phyloP scores from a whole-genome alignment of 2,888 invertebrate genomes.

The Drosophila barbarae region DNA sequence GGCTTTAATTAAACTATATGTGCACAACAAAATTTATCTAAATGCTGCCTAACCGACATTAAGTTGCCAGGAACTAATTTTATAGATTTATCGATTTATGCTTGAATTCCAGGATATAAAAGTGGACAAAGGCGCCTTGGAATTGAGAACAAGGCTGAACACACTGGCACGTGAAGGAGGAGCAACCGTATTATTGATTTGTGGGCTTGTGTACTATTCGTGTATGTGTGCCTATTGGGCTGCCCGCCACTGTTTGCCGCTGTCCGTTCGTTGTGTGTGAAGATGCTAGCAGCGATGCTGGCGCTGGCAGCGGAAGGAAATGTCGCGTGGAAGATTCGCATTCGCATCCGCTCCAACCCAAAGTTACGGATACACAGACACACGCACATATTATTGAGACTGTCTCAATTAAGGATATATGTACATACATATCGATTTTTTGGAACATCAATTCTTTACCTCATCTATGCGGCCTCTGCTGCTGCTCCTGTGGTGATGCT shows the following conservation, averaged over 20 bases:
- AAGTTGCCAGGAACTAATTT: neutral
- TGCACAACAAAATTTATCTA: neutral
- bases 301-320: conserved; percentile 8
- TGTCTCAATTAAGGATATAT: conserved; percentile 5
- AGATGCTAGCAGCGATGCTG: conserved; percentile 3
- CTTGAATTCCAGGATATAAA: neutral
- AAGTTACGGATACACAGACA: conserved; percentile 6
- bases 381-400: conserved; percentile 3
- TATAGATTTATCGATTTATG: neutral
- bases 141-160: conserved; percentile 7
- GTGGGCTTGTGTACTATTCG: neutral
- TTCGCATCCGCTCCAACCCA: conserved; percentile 22
- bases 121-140: too few species aligned
- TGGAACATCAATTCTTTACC: conserved; percentile 28
- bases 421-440: conserved; percentile 6
- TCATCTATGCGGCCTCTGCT: conserved; percentile 35
- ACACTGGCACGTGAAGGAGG: conserved; percentile 1
- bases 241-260: conserved; percentile 14
- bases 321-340: conserved; percentile 7
- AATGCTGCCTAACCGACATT: neutral
- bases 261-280: neutral
- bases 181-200: conserved; percentile 11
- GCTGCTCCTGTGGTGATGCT: conserved; percentile 41
- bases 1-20: neutral
- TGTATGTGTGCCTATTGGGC: conserved; percentile 4